A percentile compares a stretch with the other conserved stretches of the same genome.
Evolutionary conservation across 2,113 vertebrate species (phyloP).

Genomic region (Carassius carassius): DNA sequence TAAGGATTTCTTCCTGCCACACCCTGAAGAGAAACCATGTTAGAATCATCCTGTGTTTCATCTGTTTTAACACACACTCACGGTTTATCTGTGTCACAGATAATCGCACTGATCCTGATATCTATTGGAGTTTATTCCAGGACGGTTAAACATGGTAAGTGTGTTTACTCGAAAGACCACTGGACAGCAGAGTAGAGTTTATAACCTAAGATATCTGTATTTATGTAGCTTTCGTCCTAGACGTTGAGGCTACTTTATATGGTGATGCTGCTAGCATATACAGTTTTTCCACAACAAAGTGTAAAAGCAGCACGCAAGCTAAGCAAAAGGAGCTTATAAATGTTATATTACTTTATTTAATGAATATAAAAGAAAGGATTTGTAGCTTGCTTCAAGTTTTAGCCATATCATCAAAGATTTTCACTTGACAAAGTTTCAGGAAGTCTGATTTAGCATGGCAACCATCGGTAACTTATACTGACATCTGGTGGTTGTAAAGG

Average conservation of each 20-base stretch:
- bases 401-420: no score
- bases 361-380: background rate
- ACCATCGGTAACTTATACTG: background rate
- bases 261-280: background rate
- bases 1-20: background rate
- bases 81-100: slow-evolving; percentile 32
- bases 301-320: background rate
- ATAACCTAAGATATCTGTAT: background rate
- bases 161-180: background rate
- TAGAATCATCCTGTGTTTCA: background rate
- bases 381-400: background rate
- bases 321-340: background rate
- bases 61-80: background rate
- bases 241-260: background rate
- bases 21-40: background rate
- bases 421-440: background rate
- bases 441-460: background rate
- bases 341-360: background rate
- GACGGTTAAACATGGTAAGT: slow-evolving; percentile 86
- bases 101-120: slow-evolving; percentile 86
- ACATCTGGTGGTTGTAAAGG: background rate
- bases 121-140: slow-evolving; percentile 85
- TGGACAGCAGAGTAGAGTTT: background rate
- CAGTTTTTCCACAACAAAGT: background rate
- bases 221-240: background rate